Base-by-base conservation (phyloP, 2,888 invertebrate genomes). In the Apoderus coryli region DNA sequence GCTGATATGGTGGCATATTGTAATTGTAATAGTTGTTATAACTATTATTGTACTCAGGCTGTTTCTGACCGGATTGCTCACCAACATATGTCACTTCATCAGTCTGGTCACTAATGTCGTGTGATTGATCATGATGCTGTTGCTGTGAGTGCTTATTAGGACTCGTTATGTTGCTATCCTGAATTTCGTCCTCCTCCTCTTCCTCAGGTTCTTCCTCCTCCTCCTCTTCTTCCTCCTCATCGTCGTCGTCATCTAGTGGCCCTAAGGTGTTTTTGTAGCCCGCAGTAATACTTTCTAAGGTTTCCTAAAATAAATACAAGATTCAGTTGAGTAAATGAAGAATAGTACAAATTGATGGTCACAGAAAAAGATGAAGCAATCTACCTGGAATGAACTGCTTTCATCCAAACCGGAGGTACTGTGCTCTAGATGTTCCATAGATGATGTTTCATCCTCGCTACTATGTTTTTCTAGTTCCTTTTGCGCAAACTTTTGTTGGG, bases 311-410 rank as follows among this genome's bases (percentile, higher is more conserved):
- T 19, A 11, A 28, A 27, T n/a, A n/a, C 5, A 24, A 7, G 10
- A 5, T 7, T 24, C n/a, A n/a, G n/a, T n/a, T n/a, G n/a, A n/a
- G n/a, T n/a, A n/a, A n/a, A n/a, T n/a, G n/a, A n/a, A n/a, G n/a
- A n/a, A n/a, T n/a, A n/a, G n/a, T n/a, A n/a, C n/a, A n/a, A n/a
- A n/a, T n/a, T n/a, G n/a, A n/a, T n/a, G n/a, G n/a, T n/a, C n/a
- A n/a, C n/a, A n/a, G n/a, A n/a, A n/a, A n/a, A n/a, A n/a, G n/a
- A n/a, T n/a, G n/a, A n/a, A n/a, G n/a, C n/a, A n/a, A n/a, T n/a
- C n/a, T 41, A 55, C 57, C 46, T 57, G 58, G 44, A 57, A 58
- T 16, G 57, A 52, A 33, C 53, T 51, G 37, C 50, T 53, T 26
- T 57, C 56, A 34, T 10, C 6, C 19, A n/a, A 7, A n/a, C 19